These are phyloP conservation scores for Pseudococcus longispinus DNA, from an alignment of 2,888 invertebrate species.

Conservation along the genomic window DNA sequence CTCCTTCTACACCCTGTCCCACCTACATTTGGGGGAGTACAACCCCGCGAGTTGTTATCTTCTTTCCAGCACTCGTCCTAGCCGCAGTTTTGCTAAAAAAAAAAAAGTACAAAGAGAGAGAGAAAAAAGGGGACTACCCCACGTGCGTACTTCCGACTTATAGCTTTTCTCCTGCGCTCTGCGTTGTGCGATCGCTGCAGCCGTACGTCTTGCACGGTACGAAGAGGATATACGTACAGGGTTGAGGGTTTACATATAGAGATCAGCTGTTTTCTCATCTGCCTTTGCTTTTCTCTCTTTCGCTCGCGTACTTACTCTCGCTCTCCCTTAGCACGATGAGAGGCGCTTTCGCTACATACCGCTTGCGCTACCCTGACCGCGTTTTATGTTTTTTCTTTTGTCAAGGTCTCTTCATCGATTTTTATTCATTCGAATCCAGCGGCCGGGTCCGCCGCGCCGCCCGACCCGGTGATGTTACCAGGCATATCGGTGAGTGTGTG, in stretches of 20 bases:
- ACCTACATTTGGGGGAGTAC: not conserved
- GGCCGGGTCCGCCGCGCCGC: not conserved
- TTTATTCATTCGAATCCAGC: not conserved
- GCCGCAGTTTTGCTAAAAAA: not conserved
- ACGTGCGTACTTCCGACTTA: conserved; percentile 52
- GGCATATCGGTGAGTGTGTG: not conserved
- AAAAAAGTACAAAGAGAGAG: not conserved
- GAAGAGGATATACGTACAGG: not conserved
- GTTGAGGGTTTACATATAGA: not conserved
- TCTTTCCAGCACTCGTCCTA: not conserved
- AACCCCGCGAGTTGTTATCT: not conserved
- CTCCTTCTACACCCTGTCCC: not conserved
- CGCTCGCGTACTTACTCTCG: not conserved
- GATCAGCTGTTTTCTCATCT: conserved; percentile 50
- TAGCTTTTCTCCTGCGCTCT: not conserved
- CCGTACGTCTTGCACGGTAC: not conserved
- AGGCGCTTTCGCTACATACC: not conserved
- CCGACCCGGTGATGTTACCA: not conserved
- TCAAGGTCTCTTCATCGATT: conserved; percentile 54
- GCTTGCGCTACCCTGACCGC: conserved; percentile 53
- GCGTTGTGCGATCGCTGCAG: not conserved
- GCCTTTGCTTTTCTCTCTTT: conserved; percentile 46
- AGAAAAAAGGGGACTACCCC: conserved; percentile 50
- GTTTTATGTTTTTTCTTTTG: conserved; percentile 55
- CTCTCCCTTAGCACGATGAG: not conserved